These are phyloP conservation scores for Aradophagus sp. DNA, from an alignment of 1,140 invertebrate species.

Conservation along the genomic window DNA sequence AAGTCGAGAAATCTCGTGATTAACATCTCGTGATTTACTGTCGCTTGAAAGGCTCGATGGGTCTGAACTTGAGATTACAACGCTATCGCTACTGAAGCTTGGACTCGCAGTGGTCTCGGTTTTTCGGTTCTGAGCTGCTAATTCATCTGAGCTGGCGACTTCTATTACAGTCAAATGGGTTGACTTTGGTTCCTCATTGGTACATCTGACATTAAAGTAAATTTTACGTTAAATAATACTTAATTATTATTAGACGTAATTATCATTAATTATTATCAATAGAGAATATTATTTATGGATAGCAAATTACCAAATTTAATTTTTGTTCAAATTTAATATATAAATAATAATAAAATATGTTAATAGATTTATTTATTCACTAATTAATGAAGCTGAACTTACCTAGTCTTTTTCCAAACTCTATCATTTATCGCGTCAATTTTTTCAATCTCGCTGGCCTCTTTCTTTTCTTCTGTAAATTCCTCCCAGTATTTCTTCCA, in stretches of 20 bases:
- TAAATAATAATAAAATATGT: no score
- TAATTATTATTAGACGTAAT: no score
- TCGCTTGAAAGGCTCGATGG: constrained; percentile 71
- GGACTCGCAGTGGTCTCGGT: constrained; percentile 65
- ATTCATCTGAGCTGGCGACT: constrained; percentile 61
- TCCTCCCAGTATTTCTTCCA: constrained; percentile 59
- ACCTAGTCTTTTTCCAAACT: constrained; percentile 63
- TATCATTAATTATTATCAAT: no score
- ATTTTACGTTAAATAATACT: no score
- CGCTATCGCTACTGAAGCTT: constrained; percentile 70
- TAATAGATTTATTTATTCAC: no score
- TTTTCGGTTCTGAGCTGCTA: constrained; percentile 39
- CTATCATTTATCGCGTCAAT: constrained; percentile 70
- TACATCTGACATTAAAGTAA: constrained; percentile 7
- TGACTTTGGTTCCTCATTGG: constrained; percentile 25
- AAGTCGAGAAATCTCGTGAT: not conserved
- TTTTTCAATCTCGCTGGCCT: constrained; percentile 39
- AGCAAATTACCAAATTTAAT: no score
- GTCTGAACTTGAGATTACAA: constrained; percentile 70
- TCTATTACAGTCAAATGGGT: constrained; percentile 66
- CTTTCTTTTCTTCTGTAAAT: constrained; percentile 8
- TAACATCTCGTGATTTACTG: constrained; percentile 12
- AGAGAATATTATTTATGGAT: no score
- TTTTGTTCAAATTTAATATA: no score
- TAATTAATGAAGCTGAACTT: no score